Percentiles rank a stretch among this genome's conserved stretches.
These are phyloP conservation scores for Mirza zaza DNA, from an alignment of 2,113 vertebrate species.

Conservation along the genomic window DNA sequence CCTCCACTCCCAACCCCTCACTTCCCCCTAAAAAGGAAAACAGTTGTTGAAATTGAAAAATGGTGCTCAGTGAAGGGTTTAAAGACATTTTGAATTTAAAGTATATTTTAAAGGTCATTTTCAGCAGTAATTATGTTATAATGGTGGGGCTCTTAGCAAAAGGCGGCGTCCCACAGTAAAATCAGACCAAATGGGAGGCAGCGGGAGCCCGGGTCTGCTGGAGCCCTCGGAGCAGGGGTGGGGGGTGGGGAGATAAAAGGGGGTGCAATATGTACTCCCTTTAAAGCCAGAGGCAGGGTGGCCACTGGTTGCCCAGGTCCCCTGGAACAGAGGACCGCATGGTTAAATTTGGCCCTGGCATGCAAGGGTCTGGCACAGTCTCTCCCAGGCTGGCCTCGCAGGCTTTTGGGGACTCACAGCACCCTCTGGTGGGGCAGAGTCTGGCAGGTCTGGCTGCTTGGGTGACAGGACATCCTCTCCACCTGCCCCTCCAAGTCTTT, in stretches of 20 bases:
- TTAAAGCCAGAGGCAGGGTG: not conserved
- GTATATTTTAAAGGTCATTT: slow-evolving; percentile 90
- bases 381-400: not conserved
- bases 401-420: not conserved
- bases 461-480: not conserved
- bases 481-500: not conserved
- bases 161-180: slow-evolving; percentile 79
- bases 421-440: not conserved
- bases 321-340: not conserved
- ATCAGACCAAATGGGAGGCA: slow-evolving; percentile 72
- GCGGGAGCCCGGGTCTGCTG: slow-evolving; percentile 36
- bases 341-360: not conserved
- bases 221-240: not conserved
- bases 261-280: fast-evolving
- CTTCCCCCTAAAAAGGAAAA: slow-evolving; percentile 77
- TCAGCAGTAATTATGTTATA: slow-evolving; percentile 87
- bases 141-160: slow-evolving; percentile 83
- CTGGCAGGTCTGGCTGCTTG: not conserved
- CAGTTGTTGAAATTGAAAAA: slow-evolving; percentile 86
- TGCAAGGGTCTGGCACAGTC: not conserved
- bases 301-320: not conserved
- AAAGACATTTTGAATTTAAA: slow-evolving; percentile 89
- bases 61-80: slow-evolving; percentile 86
- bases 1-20: slow-evolving; percentile 56
- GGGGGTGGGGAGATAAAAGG: not conserved